phyloP scores from a whole-genome alignment of 2,888 invertebrate species.

The Andrena fulva region DNA sequence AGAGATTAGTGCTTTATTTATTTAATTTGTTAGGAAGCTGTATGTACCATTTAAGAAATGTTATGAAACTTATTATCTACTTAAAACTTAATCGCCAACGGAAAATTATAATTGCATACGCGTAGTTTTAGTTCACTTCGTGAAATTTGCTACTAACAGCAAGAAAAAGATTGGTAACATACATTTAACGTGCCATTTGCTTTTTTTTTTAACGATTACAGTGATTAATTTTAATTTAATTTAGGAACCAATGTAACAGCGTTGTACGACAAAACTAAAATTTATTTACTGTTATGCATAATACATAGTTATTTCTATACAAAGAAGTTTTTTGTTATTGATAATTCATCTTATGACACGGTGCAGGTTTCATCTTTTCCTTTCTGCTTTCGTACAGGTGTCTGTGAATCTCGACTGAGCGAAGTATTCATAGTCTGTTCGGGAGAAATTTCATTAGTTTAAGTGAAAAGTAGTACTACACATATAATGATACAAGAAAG shows the following conservation, averaged over 20 bases:
- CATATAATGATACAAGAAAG: neutral
- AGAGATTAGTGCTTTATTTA: conserved; percentile 78
- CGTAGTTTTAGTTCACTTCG: conserved; percentile 23
- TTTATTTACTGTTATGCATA: conserved; percentile 61
- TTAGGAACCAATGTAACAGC: conserved; percentile 68
- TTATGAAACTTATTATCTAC: conserved; percentile 46
- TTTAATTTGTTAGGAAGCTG: conserved; percentile 63
- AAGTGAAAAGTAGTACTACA: neutral
- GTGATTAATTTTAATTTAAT: conserved; percentile 60
- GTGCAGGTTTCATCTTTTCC: neutral
- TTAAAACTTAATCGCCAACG: conserved; percentile 8
- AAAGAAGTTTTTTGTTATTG: conserved; percentile 33
- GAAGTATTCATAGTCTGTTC: neutral
- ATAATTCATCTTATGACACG: neutral
- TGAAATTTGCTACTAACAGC: conserved; percentile 4
- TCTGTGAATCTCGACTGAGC: fast-evolving
- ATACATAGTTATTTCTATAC: conserved; percentile 41
- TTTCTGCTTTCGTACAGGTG: too few species aligned
- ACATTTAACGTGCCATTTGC: conserved; percentile 68
- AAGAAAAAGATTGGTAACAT: conserved; percentile 13
- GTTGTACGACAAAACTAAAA: conserved; percentile 61
- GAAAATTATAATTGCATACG: conserved; percentile 11
- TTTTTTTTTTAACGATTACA: conserved; percentile 58
- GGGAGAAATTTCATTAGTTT: neutral
- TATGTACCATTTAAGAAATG: conserved; percentile 52